Evolutionary conservation across 2,113 vertebrate species (phyloP).

Genomic region (Sminthopsis crassicaudata): DNA sequence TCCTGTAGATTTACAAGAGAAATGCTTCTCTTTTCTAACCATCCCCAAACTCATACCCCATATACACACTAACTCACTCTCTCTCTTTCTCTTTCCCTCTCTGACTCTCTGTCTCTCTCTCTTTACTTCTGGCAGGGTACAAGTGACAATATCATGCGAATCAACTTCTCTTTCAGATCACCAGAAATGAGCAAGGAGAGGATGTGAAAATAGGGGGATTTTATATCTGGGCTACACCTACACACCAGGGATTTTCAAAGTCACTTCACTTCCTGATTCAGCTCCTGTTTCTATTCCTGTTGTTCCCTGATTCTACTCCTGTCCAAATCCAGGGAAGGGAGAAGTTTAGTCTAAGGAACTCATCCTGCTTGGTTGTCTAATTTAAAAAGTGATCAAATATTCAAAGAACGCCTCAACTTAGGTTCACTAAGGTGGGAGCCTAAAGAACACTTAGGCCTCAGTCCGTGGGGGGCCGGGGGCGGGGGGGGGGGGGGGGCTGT

Average conservation of each 20-base stretch:
- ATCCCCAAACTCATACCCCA: background rate
- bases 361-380: background rate
- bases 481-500: slow-evolving; percentile 25
- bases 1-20: background rate
- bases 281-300: too few species aligned
- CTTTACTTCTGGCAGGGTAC: background rate
- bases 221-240: background rate
- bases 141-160: background rate
- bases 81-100: too few species aligned
- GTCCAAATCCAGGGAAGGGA: background rate
- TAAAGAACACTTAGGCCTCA: slow-evolving; percentile 39
- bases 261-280: background rate
- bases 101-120: too few species aligned
- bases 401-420: slow-evolving; percentile 49
- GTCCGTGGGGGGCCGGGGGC: background rate
- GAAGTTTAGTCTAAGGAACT: slow-evolving; percentile 13
- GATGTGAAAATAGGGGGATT: background rate
- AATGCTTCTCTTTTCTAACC: background rate
- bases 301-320: background rate
- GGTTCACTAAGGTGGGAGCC: slow-evolving; percentile 42
- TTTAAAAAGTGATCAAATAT: background rate
- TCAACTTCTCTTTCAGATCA: background rate
- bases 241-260: background rate
- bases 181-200: background rate
- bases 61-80: background rate